These are phyloP conservation scores for Tenualosa thibaudeaui DNA, from an alignment of 2,797 vertebrate species.

Conservation along the genomic window DNA sequence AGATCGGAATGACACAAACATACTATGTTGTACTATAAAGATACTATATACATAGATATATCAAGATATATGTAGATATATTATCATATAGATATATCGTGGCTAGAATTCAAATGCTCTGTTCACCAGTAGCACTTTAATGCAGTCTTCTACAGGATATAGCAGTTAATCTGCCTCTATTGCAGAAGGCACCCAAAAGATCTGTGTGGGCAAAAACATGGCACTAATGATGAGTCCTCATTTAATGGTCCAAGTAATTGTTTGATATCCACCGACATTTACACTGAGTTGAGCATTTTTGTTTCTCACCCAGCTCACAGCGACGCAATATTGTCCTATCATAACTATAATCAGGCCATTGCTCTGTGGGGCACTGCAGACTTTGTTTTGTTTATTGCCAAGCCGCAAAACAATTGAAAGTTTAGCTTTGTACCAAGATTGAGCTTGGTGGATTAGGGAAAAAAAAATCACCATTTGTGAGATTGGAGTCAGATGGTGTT, in stretches of 20 bases:
- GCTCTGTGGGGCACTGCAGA: constrained; percentile 45
- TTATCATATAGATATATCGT: no score
- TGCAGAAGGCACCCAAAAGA: constrained; percentile 33
- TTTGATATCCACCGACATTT: constrained; percentile 51
- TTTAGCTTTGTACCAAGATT: constrained; percentile 45
- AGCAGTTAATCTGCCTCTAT: not conserved
- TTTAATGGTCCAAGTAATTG: constrained; percentile 60
- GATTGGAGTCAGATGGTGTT: constrained; percentile 37
- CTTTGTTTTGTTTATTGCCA: not conserved
- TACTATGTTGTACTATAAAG: not conserved
- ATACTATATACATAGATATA: not conserved
- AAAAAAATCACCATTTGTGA: constrained; percentile 34
- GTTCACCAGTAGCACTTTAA: not conserved
- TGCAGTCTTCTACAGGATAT: not conserved
- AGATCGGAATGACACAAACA: not conserved
- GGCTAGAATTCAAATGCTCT: not conserved
- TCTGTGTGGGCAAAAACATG: constrained; percentile 38
- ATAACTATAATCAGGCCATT: constrained; percentile 46
- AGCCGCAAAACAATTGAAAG: constrained; percentile 43
- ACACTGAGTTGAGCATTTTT: constrained; percentile 38
- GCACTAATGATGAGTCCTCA: constrained; percentile 27
- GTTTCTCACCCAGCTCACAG: constrained; percentile 30
- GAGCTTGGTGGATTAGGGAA: constrained; percentile 35
- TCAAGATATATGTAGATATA: no score
- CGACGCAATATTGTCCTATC: constrained; percentile 33